phyloP scores from a whole-genome alignment of 2,888 invertebrate species.

The Drosophila colorata region DNA sequence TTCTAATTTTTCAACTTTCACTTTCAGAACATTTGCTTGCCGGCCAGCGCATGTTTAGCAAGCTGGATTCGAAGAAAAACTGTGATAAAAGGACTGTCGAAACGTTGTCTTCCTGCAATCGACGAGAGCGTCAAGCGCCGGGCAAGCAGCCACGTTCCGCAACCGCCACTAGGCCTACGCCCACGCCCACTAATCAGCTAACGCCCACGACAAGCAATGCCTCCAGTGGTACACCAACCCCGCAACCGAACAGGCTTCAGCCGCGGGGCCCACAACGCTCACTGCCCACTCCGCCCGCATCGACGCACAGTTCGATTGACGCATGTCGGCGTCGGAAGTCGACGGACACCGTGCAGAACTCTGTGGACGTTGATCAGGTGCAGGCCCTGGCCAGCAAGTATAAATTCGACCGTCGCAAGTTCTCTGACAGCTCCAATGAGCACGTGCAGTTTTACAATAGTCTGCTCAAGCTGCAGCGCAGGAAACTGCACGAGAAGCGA shows the following conservation, averaged over 20 bases:
- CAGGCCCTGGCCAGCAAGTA: slow-evolving; percentile 16
- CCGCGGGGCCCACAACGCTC: slow-evolving; percentile 29
- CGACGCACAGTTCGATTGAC: slow-evolving; percentile 64
- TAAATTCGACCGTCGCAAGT: slow-evolving; percentile 48
- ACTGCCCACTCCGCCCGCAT: slow-evolving; percentile 71
- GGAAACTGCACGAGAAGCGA: slow-evolving; percentile 35
- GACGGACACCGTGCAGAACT: slow-evolving; percentile 18
- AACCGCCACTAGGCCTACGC: not conserved
- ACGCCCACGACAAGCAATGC: slow-evolving; percentile 70
- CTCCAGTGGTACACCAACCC: slow-evolving; percentile 64
- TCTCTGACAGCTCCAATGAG: slow-evolving; percentile 37
- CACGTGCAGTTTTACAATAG: slow-evolving; percentile 59
- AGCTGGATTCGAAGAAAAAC: slow-evolving; percentile 55
- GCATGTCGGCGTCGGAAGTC: slow-evolving; percentile 20
- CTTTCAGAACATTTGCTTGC: slow-evolving; percentile 63
- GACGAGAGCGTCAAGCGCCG: slow-evolving; percentile 2
- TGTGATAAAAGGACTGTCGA: slow-evolving; percentile 44
- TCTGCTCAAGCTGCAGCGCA: slow-evolving; percentile 54
- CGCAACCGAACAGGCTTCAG: slow-evolving; percentile 26
- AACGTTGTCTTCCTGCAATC: slow-evolving; percentile 29
- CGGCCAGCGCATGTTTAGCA: slow-evolving; percentile 64
- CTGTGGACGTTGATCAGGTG: slow-evolving; percentile 29
- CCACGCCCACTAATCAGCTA: slow-evolving; percentile 42
- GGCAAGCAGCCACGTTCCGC: slow-evolving; percentile 7
- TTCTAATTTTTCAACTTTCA: not conserved